Evolutionary conservation across 2,888 invertebrate genomes (phyloP).

Genomic region (Volucella bombylans): DNA sequence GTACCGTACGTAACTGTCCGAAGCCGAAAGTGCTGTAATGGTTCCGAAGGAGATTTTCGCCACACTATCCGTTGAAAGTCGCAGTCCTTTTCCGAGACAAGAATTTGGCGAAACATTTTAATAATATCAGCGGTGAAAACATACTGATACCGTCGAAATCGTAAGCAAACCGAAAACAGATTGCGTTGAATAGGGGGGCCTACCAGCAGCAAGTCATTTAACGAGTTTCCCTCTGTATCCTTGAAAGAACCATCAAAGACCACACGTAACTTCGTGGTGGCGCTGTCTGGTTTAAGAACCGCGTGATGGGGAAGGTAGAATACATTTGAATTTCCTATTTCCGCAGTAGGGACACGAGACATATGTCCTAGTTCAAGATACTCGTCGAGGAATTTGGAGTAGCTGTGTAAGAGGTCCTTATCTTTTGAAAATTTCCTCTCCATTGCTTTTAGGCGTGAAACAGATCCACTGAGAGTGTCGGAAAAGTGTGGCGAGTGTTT

Average conservation of each 20-base stretch:
- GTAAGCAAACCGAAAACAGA: slow-evolving; percentile 8
- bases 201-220: slow-evolving; percentile 4
- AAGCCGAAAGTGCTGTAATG: slow-evolving; percentile 1
- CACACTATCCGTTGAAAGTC: slow-evolving; percentile 7
- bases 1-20: slow-evolving; percentile 19
- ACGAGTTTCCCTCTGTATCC: neutral
- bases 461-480: too few relatives aligned
- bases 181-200: slow-evolving; percentile 33
- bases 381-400: slow-evolving; percentile 53
- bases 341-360: slow-evolving; percentile 28
- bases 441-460: too few relatives aligned
- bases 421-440: too few relatives aligned
- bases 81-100: neutral
- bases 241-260: slow-evolving; percentile 54
- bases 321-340: slow-evolving; percentile 41
- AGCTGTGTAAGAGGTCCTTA: too few relatives aligned
- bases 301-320: slow-evolving; percentile 72
- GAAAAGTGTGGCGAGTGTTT: too few relatives aligned
- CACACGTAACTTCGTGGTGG: slow-evolving; percentile 63
- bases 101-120: slow-evolving; percentile 30
- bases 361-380: slow-evolving; percentile 66
- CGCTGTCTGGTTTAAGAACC: slow-evolving; percentile 59
- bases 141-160: slow-evolving; percentile 11
- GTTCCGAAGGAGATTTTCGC: neutral
- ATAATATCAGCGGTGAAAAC: slow-evolving; percentile 11